Base-by-base conservation (phyloP, 1,140 invertebrate species). In the Listronotus oregonensis region DNA sequence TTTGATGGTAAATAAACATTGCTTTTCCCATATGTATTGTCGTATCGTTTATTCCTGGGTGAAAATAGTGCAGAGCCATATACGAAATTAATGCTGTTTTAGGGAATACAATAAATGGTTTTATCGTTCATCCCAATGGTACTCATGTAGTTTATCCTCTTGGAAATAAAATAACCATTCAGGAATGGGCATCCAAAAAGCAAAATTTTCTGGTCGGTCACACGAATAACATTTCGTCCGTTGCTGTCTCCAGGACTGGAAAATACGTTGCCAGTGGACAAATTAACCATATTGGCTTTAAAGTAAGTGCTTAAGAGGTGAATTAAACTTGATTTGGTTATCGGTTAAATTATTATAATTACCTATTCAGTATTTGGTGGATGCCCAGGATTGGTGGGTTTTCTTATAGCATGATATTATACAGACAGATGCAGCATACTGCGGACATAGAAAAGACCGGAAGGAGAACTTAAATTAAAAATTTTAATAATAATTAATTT, bases 261-360 rank as follows among this genome's bases (percentile, higher is more conserved):
- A 87, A 87, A 27, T 93, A 87, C 71, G 80, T 97, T 37, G 94
- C 91, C 17, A 94, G 93, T 9, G 94, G 95, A 0, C 93, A 96
- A 79, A 86, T 92, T 10, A 96, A 91, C 74, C 89, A 95, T 73
- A 92, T 94, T 76, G 94, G 94, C 6, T 96, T 95, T 76, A 94
- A 93, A 81, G 89, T 90, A 75, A 60, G 52, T 62, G 14, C 2
- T n/a, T n/a, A n/a, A n/a, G n/a, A n/a, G n/a, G n/a, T n/a, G n/a
- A n/a, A n/a, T 5, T 27, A 27, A 27, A 27, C 1, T 27, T 27
- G 21, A 27, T 27, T 3, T 27, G 21, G 5, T 5, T 5, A 27
- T 27, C 5, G 21, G 21, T 27, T 27, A 27, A 27, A 27, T 5
- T 27, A 27, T 27, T 27, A 27, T 3, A 27, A 27, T 27, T 5